Evolutionary conservation across 2,888 invertebrate genomes (phyloP).

Genomic region (Corythucha ciliata): DNA sequence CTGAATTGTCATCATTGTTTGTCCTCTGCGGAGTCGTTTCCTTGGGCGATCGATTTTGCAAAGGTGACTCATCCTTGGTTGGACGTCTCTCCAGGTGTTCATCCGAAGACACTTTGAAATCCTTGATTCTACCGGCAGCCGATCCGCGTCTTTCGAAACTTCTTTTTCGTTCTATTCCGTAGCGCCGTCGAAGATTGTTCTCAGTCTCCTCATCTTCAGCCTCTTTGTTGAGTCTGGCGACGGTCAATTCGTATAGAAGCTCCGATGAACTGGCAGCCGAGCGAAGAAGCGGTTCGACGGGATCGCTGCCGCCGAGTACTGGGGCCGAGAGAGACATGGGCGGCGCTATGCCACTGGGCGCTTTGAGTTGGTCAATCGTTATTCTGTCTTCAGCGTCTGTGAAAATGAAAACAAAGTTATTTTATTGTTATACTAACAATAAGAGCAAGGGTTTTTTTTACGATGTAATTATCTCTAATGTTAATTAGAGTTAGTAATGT

Average conservation of each 20-base stretch:
- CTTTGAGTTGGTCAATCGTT: constrained; percentile 26
- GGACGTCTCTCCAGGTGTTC: not conserved
- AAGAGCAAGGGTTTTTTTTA: not conserved
- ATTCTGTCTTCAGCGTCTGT: constrained; percentile 21
- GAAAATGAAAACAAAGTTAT: not conserved
- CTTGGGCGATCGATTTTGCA: too few species aligned
- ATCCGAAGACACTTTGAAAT: constrained; percentile 32
- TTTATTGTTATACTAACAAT: not conserved
- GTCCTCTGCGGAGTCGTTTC: constrained; percentile 26
- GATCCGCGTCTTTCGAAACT: constrained; percentile 36
- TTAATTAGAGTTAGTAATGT: not conserved
- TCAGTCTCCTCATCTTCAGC: constrained; percentile 64
- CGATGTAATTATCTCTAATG: not conserved
- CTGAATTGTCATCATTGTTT: constrained; percentile 38
- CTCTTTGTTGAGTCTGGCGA: constrained; percentile 71
- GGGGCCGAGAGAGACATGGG: constrained; percentile 75
- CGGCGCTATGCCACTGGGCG: constrained; percentile 50
- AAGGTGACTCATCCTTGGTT: too few species aligned
- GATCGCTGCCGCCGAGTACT: constrained; percentile 54
- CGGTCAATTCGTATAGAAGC: constrained; percentile 68
- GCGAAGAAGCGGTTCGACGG: constrained; percentile 47
- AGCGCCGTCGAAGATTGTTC: constrained; percentile 34
- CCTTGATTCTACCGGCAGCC: constrained; percentile 42
- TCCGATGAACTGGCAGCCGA: constrained; percentile 74
- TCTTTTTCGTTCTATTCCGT: constrained; percentile 39